phyloP scores from a whole-genome alignment of 2,888 invertebrate genomes.

The Plusia festucae region DNA sequence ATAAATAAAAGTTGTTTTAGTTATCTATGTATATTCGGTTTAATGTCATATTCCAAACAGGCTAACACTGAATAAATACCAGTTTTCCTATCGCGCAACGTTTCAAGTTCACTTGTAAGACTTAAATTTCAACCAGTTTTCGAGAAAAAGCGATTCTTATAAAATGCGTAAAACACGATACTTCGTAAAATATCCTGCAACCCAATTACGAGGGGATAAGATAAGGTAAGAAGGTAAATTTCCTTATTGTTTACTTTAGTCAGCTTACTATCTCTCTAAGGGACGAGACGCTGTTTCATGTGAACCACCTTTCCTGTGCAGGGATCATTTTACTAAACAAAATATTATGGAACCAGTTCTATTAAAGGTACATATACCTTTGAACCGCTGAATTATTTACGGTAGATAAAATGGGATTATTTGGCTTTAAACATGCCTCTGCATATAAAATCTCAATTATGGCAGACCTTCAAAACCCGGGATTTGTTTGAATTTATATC shows the following conservation, averaged over 20 bases:
- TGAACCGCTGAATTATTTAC: slow-evolving; percentile 41
- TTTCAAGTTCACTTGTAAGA: not conserved
- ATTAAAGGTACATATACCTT: slow-evolving; percentile 33
- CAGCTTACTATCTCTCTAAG: slow-evolving; percentile 1
- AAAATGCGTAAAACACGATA: not conserved
- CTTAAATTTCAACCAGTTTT: not conserved
- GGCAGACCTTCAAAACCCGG: slow-evolving; percentile 20
- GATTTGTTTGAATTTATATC: slow-evolving; percentile 27
- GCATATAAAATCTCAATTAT: slow-evolving; percentile 49
- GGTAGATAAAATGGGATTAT: slow-evolving; percentile 40
- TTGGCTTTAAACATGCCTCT: slow-evolving; percentile 42
- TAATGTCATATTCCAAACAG: too few relatives aligned
- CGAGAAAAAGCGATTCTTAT: not conserved
- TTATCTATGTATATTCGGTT: too few relatives aligned
- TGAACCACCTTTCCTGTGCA: not conserved
- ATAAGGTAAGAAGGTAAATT: not conserved
- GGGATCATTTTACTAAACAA: not conserved
- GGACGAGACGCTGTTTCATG: slow-evolving; percentile 1
- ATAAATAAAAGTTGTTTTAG: too few relatives aligned
- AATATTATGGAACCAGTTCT: not conserved
- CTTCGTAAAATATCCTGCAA: not conserved
- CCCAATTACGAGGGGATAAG: slow-evolving; percentile 5
- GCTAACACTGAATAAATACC: too few relatives aligned
- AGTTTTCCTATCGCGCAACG: too few relatives aligned
- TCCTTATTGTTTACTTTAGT: slow-evolving; percentile 1